These are phyloP conservation scores for Onychomys torridus DNA, from an alignment of 2,797 vertebrate genomes.

Conservation along the genomic window DNA sequence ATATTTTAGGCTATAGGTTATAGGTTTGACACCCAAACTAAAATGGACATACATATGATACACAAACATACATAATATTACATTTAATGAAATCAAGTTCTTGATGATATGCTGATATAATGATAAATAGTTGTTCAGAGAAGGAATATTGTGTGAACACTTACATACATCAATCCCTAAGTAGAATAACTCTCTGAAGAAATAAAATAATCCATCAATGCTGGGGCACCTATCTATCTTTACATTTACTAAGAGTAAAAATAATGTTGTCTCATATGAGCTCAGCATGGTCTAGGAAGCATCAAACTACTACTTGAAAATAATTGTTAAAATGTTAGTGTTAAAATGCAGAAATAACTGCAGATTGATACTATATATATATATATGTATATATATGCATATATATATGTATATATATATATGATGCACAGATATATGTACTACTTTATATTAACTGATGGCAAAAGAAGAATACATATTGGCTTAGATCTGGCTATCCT, in stretches of 20 bases:
- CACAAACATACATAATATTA: slow-evolving; percentile 49
- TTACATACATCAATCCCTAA: not conserved
- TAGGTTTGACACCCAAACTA: slow-evolving; percentile 69
- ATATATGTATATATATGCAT: fast-evolving
- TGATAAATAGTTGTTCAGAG: slow-evolving; percentile 14
- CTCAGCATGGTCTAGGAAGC: not conserved
- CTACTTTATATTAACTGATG: not conserved
- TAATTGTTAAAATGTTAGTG: not conserved
- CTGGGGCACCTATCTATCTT: not conserved
- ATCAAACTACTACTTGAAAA: slow-evolving; percentile 12
- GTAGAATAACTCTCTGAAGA: not conserved
- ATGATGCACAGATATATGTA: fast-evolving
- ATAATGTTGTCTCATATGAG: not conserved
- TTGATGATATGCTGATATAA: slow-evolving; percentile 14
- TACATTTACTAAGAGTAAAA: slow-evolving; percentile 1
- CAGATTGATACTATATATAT: not conserved
- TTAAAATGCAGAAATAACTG: not conserved
- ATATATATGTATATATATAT: not conserved
- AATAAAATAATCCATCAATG: slow-evolving; percentile 37
- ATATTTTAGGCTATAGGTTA: slow-evolving; percentile 56
- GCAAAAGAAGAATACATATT: not conserved
- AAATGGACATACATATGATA: no score
- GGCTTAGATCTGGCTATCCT: not conserved
- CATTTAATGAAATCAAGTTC: slow-evolving; percentile 50
- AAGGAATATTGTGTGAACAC: not conserved